Base-by-base conservation (phyloP, 2,888 invertebrate genomes). In the Cerceris rybyensis region DNA sequence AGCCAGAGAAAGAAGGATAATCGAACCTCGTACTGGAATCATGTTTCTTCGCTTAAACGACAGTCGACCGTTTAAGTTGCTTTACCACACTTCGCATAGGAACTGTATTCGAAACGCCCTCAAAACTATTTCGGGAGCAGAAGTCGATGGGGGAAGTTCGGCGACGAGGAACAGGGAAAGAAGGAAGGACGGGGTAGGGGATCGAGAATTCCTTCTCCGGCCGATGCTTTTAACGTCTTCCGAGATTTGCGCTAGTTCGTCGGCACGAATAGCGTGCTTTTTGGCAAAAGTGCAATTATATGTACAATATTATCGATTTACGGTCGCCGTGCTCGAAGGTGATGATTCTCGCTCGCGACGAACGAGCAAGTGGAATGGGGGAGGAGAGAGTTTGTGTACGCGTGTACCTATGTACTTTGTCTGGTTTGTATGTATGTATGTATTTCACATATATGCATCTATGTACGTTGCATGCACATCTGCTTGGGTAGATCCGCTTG, bases 1-100 rank as follows among this genome's bases (percentile, higher is more conserved):
- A 88, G 85, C 88, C 87, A 87, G 80, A 86, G 84, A 83, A 84
- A 86, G 88, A 80, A 81, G 76, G 78, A 80, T 28, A 28, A 28
- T 73, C 65, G 41, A 69, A 81, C 67, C 68, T 79, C 73, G 61
- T 70, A 75, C 80, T 80, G 81, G 85, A 86, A 87, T 86, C 80
- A 73, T 80, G 75, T 52, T 72, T 73, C 67, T 69, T 69, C 75
- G 28, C 28, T 28, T 28, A 28, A 74, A 81, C 77, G 75, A 74
- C 77, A 75, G 80, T 61, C 79, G 75, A 81, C 78, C 75, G 78
- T 72, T 75, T 79, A 80, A 85, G 75, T 82, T 70, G 84, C 76
- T 77, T 86, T 76, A 76, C 63, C 81, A 75, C 75, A 77, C 66
- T 81, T 28, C 28, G 80, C 81, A 87, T 87, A 88, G 88, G 87